Conservation (phyloP, 92 coral and sea anemone species). For the Heteractis magnifica region DNA sequence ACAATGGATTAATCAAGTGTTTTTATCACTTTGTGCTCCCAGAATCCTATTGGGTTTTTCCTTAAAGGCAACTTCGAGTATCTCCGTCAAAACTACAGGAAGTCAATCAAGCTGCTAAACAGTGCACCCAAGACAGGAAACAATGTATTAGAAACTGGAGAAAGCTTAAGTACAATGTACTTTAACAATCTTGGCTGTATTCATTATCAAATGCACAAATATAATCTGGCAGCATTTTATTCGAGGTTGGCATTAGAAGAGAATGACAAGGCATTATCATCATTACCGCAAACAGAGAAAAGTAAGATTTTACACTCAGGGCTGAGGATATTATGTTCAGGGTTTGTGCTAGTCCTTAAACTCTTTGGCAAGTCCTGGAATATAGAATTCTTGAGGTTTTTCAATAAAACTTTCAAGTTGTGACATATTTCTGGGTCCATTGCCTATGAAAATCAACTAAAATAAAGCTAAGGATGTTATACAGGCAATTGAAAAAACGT, state of each 20-base stretch:
- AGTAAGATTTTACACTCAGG: conserved; percentile 46
- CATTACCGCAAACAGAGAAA: conserved; percentile 71
- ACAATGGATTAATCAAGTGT: background rate
- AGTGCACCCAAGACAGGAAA: conserved; percentile 85
- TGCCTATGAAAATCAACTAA: background rate
- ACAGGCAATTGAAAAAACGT: too few species aligned
- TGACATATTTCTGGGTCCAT: too few species aligned
- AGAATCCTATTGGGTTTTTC: conserved; percentile 87
- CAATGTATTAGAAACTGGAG: conserved; percentile 65
- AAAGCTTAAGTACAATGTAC: conserved; percentile 91
- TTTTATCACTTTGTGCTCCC: background rate
- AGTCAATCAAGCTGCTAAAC: conserved; percentile 90
- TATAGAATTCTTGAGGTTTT: background rate
- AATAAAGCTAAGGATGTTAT: background rate
- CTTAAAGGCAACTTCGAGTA: conserved; percentile 96
- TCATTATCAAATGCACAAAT: conserved; percentile 96
- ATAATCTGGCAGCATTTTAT: conserved; percentile 92
- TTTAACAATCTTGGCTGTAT: conserved; percentile 94
- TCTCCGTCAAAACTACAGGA: conserved; percentile 92
- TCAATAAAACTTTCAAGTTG: background rate
- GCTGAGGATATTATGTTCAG: too few species aligned
- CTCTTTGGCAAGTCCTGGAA: background rate
- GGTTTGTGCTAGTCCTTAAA: too few species aligned
- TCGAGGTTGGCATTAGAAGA: conserved; percentile 92
- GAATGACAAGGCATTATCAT: conserved; percentile 77